phyloP scores from a whole-genome alignment of 2,888 invertebrate genomes.

The Aphrophora alni region DNA sequence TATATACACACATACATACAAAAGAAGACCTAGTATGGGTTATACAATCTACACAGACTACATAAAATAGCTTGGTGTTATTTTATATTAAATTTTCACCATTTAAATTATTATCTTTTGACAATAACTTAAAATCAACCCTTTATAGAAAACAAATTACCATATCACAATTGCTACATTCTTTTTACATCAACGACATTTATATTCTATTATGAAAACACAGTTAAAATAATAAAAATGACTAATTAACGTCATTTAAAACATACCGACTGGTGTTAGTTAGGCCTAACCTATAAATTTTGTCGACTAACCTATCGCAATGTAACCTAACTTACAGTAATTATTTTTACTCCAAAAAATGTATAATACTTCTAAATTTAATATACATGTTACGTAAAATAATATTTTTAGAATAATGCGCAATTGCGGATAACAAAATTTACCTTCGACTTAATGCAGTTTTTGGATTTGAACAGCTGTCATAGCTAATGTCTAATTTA shows the following conservation, averaged over 20 bases:
- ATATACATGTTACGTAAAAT: background rate
- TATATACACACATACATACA: too few relatives aligned
- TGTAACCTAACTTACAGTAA: background rate
- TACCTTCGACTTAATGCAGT: slow-evolving; percentile 16
- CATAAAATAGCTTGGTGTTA: too few relatives aligned
- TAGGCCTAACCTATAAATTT: background rate
- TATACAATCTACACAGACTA: too few relatives aligned
- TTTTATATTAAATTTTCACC: too few relatives aligned
- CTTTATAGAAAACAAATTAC: too few relatives aligned
- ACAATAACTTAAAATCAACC: too few relatives aligned
- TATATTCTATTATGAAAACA: too few relatives aligned
- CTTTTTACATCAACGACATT: too few relatives aligned
- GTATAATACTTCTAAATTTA: background rate
- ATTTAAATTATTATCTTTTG: too few relatives aligned
- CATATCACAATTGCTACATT: too few relatives aligned
- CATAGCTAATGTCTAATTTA: background rate
- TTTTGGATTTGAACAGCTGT: background rate
- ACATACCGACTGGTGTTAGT: background rate
- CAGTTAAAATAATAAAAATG: too few relatives aligned
- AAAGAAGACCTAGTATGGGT: too few relatives aligned
- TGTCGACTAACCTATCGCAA: background rate
- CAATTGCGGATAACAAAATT: background rate
- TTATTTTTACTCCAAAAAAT: background rate
- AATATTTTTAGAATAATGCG: background rate
- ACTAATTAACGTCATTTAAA: background rate